These are phyloP conservation scores for Naja naja DNA, from an alignment of 2,113 vertebrate genomes.

Conservation along the genomic window DNA sequence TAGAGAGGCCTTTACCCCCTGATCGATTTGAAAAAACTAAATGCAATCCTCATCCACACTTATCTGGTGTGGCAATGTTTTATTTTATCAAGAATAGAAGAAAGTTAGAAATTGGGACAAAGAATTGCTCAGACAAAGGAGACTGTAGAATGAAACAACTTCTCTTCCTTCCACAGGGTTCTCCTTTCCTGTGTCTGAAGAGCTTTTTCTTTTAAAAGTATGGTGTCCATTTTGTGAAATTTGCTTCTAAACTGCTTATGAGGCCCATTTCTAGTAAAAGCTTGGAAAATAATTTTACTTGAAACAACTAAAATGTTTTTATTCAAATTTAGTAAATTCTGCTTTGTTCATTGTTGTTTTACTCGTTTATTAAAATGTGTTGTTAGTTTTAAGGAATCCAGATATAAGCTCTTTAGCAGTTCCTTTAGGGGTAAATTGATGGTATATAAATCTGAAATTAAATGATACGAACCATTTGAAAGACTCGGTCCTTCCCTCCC, in stretches of 20 bases:
- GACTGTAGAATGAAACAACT: neutral
- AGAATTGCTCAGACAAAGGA: neutral
- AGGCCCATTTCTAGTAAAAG: neutral
- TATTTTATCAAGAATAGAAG: neutral
- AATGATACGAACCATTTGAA: neutral
- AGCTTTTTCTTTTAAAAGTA: neutral
- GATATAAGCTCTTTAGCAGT: neutral
- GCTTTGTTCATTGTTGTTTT: neutral
- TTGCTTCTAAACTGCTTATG: neutral
- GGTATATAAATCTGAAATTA: neutral
- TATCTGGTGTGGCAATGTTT: neutral
- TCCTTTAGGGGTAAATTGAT: neutral
- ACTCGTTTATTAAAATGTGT: neutral
- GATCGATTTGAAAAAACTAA: neutral
- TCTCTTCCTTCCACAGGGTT: neutral
- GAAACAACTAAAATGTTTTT: neutral
- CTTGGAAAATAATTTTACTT: neutral
- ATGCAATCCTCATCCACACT: neutral
- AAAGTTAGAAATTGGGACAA: neutral
- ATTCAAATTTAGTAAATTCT: neutral
- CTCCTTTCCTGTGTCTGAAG: neutral
- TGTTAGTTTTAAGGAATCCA: neutral
- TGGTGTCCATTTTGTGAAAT: neutral
- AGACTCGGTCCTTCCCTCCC: neutral
- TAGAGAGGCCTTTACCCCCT: neutral